phyloP scores from a whole-genome alignment of 2,888 invertebrate species.

The Hyppa rectilinea region DNA sequence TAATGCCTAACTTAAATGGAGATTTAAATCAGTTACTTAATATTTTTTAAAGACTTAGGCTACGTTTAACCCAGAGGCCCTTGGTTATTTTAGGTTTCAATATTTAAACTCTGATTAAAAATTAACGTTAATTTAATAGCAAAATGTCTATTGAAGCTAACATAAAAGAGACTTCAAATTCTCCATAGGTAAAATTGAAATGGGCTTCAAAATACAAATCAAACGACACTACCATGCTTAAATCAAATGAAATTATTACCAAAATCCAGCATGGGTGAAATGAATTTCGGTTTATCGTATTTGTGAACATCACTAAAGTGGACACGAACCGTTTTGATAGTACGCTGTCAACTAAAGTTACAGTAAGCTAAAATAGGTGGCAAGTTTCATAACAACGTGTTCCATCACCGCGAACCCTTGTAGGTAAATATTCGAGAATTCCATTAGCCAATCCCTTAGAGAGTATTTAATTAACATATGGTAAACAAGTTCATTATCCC shows the following conservation, averaged over 20 bases:
- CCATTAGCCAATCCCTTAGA: slow-evolving; percentile 80
- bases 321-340: slow-evolving; percentile 58
- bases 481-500: slow-evolving; percentile 84
- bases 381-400: slow-evolving; percentile 60
- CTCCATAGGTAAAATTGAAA: not conserved
- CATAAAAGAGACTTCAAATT: not conserved
- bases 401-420: slow-evolving; percentile 66
- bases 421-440: slow-evolving; percentile 77
- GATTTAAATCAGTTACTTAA: not conserved
- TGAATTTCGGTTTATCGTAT: slow-evolving; percentile 17
- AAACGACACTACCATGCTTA: not conserved
- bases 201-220: not conserved
- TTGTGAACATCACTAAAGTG: slow-evolving; percentile 45
- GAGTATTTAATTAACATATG: slow-evolving; percentile 85
- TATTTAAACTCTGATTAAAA: not conserved
- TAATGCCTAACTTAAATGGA: not conserved
- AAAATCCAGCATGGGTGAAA: not conserved
- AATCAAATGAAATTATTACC: no score
- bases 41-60: not conserved
- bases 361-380: slow-evolving; percentile 42
- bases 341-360: slow-evolving; percentile 56
- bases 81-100: not conserved
- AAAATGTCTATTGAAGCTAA: not conserved
- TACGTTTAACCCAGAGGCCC: not conserved
- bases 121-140: not conserved